A percentile compares a stretch with the other conserved stretches of the same genome.
Conservation (phyloP, 2,797 vertebrate species). For the Danio aesculapii region DNA sequence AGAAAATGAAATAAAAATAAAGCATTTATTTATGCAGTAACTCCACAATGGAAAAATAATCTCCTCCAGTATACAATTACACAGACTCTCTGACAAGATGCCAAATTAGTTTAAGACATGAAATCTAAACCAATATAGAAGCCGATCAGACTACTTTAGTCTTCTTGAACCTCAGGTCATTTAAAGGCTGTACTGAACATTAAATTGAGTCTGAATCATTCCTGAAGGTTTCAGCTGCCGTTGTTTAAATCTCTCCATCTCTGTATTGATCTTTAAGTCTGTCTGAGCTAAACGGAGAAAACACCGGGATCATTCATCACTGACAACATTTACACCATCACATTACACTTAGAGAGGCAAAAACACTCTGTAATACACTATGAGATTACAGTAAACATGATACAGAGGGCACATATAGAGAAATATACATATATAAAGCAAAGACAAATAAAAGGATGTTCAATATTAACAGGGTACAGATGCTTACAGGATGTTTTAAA, state of each 20-base stretch:
- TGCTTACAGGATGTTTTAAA: no score
- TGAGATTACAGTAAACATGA: conserved; percentile 12
- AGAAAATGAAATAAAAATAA: no score
- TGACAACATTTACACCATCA: conserved; percentile 13
- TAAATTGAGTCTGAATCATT: conserved; percentile 10
- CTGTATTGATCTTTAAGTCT: conserved; percentile 29
- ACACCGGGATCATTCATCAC: conserved; percentile 39
- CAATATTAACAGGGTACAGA: background rate
- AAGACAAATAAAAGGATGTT: background rate
- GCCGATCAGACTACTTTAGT: background rate
- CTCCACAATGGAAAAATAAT: background rate
- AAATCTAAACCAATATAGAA: background rate
- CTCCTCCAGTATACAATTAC: no score
- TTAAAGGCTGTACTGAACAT: background rate
- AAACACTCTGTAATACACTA: background rate
- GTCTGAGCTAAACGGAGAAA: conserved; percentile 26
- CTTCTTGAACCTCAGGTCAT: background rate
- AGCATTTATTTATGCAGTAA: no score
- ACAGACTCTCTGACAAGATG: background rate
- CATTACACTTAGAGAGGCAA: conserved; percentile 23
- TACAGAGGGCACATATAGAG: background rate
- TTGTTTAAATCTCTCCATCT: conserved; percentile 23
- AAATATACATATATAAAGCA: background rate
- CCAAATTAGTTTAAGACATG: background rate
- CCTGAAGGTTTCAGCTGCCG: conserved; percentile 7